Evolutionary conservation across 2,797 vertebrate genomes (phyloP), one percentile per base, ranked within the genome.

Genomic region (Pseudotriccus pelzelni): DNA sequence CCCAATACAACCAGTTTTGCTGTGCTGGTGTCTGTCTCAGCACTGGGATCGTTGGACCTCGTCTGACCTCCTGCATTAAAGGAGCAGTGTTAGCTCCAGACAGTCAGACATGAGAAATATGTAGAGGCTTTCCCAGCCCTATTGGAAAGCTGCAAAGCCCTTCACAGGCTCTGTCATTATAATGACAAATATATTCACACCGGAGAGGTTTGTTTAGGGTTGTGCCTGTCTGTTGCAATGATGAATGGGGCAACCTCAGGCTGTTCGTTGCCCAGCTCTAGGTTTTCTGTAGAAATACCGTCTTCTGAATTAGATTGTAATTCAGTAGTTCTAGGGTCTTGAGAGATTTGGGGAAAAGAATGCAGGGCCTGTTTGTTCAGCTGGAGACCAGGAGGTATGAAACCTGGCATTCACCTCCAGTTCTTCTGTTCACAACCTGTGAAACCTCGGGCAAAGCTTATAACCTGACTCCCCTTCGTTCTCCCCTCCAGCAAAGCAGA

Each of bases 21-120:
- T 95, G 91, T 1, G 91, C 89, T 94, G 92, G 92, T 94, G 92
- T 97, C 91, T 94, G 83, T 84, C 89, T 94, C 87, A 84, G 77
- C 77, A 12, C 9, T 79, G 83, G 80, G 41, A 70, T 96, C 0
- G 2, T 50, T 76, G 91, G 80, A 88, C 95, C 94, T 94, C 11
- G 3, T 95, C 89, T 93, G 94, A 95, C 95, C 94, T 95, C 59
- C 59, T 80, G 74, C 60, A 46, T 86, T 94, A 90, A 92, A 93
- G 92, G 74, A 94, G 80, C 87, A 90, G 80, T 78, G 85, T 96
- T 82, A 94, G 91, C 70, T 87, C 74, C 91, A 97, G 87, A 94
- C 94, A 95, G 60, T 72, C 93, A 95, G 91, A 90, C 90, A 94
- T 79, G 70, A 94, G 80, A 94, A 90, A 50, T 87, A 87, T 87